Percentiles rank a stretch among this genome's conserved stretches.
phyloP scores from a whole-genome alignment of 2,113 vertebrate genomes.

The Delphinapterus leucas region DNA sequence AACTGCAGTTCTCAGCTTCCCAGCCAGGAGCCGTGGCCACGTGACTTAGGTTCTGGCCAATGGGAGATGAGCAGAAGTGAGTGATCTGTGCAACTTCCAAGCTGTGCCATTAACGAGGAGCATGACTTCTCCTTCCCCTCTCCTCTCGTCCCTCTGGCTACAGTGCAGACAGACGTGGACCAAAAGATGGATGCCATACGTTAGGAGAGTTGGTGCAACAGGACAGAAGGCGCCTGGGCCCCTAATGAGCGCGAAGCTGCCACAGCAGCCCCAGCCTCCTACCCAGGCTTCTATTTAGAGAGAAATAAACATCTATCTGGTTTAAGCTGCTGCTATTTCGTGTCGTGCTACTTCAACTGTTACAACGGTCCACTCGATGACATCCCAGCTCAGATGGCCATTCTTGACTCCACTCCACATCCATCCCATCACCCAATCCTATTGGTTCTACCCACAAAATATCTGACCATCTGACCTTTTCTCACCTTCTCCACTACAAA shows the following conservation, averaged over 20 bases:
- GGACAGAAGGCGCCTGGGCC: not conserved
- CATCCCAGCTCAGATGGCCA: rapidly evolving
- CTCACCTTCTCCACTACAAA: not conserved
- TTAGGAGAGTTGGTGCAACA: not conserved
- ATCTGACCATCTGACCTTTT: not conserved
- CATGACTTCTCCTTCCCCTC: not conserved
- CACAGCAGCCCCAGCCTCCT: not conserved
- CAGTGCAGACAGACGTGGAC: not conserved
- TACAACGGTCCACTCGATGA: not conserved
- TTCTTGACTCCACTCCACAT: not conserved
- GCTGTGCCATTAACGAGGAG: not conserved
- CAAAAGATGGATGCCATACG: not conserved
- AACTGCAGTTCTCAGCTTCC: not conserved
- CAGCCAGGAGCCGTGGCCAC: not conserved
- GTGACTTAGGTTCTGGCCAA: not conserved
- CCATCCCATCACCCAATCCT: not conserved
- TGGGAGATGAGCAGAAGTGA: not conserved
- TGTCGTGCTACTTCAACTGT: not conserved
- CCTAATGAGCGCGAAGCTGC: not conserved
- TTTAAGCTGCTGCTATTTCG: not conserved
- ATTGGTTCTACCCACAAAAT: not conserved
- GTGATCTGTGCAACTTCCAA: not conserved
- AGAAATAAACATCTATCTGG: not conserved
- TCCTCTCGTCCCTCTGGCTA: not conserved
- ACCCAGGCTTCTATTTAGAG: not conserved